Percentiles rank a stretch among this genome's conserved stretches.
phyloP scores from a whole-genome alignment of 2,797 vertebrate genomes.

The Gallirallus australis region DNA sequence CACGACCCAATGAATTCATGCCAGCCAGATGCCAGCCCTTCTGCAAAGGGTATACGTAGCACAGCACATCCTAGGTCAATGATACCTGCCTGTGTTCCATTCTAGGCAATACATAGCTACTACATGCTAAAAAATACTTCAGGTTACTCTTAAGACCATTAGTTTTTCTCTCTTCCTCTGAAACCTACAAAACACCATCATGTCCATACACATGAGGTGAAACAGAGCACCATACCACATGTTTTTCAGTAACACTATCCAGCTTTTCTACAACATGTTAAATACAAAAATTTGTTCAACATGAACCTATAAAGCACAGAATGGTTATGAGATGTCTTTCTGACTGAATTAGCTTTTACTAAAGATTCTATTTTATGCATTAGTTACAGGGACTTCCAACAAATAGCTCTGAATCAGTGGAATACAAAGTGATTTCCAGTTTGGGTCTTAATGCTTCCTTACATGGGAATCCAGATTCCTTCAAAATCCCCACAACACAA shows the following conservation, averaged over 20 bases:
- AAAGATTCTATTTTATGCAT: neutral
- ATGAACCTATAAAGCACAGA: neutral
- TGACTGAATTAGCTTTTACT: neutral
- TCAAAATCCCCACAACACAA: neutral
- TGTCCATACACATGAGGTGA: neutral
- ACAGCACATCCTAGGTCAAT: accelerated
- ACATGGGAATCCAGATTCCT: neutral
- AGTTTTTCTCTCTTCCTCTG: neutral
- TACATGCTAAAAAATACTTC: neutral
- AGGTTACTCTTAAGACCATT: neutral
- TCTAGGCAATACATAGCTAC: neutral
- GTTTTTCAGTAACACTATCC: neutral
- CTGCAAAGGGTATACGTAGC: neutral
- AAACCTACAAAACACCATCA: neutral
- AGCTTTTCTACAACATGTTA: neutral
- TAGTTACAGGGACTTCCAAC: neutral
- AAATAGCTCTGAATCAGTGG: neutral
- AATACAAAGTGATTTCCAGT: neutral
- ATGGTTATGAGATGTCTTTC: neutral
- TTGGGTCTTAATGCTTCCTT: neutral
- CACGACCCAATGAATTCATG: accelerated
- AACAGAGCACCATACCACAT: neutral
- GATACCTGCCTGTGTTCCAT: neutral
- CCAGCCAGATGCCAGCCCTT: too few species aligned
- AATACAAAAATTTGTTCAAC: neutral